phyloP scores from a whole-genome alignment of 1,140 invertebrate species.

The Neodiprion virginianus region DNA sequence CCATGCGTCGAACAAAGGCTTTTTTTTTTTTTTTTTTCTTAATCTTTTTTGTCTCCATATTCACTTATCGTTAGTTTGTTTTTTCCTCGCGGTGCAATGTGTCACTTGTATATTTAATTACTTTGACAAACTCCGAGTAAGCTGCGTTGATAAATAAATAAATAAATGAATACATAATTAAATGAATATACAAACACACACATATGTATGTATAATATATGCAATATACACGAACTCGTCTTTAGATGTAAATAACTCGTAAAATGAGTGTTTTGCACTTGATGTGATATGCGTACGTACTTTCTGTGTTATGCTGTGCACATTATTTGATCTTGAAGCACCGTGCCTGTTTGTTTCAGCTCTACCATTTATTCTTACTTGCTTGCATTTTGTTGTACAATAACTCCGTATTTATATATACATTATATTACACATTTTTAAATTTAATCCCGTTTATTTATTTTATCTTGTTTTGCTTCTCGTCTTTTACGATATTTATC shows the following conservation, averaged over 20 bases:
- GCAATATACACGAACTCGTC: too few species aligned
- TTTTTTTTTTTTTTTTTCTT: background rate
- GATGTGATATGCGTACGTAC: background rate
- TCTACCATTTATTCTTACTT: background rate
- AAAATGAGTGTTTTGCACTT: conserved; percentile 3
- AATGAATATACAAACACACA: too few species aligned
- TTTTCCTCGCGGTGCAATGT: too few species aligned
- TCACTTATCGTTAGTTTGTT: too few species aligned
- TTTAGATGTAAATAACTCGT: background rate
- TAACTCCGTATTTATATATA: background rate
- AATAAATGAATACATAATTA: too few species aligned
- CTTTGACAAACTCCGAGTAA: too few species aligned
- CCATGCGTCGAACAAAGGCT: background rate
- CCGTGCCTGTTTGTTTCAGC: conserved; percentile 4
- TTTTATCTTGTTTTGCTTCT: background rate
- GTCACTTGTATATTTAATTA: too few species aligned
- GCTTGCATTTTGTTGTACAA: background rate
- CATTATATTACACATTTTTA: background rate
- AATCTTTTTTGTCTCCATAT: background rate
- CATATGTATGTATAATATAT: too few species aligned
- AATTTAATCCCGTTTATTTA: background rate
- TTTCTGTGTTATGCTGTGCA: background rate
- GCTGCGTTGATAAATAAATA: too few species aligned
- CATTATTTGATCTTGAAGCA: background rate
- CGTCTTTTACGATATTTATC: too few species aligned